Evolutionary conservation across 2,797 vertebrate genomes (phyloP), one percentile per base, ranked within the genome.

Genomic region (Manis crassicaudata): DNA sequence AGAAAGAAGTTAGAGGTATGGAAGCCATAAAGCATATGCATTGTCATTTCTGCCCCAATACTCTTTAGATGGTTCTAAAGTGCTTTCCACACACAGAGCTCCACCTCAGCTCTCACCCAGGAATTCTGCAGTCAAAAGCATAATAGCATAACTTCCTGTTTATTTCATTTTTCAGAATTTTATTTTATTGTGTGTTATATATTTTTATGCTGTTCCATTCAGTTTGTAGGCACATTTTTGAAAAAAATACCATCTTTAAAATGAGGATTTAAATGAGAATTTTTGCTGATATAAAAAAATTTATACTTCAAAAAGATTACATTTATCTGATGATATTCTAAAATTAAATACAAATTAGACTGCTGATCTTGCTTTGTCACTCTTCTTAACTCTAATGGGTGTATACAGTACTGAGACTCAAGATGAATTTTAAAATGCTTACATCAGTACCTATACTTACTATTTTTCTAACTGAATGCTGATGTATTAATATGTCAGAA

Each of bases 311-410:
- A 83, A 88, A 68, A 76, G 50, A 81, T 27, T 82, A 17, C 32
- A 40, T 75, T 40, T 56, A 70, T 76, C n/a, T 88, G 46, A 75
- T 96, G 46, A 54, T 62, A 85, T 56, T 72, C 54, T 68, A 50
- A 72, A 94, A 58, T 88, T 54, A 83, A 92, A 79, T 77, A 88
- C 9, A 82, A 72, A 77, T 85, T 80, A 92, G 27, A 63, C 7
- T 29, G 62, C 40, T 70, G 40, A 9, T 40, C 46, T 82, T 56
- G 76, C 20, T 50, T 37, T 88, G 35, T 5, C 40, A 83, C 43
- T 93, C 75, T 54, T 79, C 23, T 68, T 68, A 62, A 37, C 40
- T 90, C 65, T 86, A 2, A 18, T 65, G 35, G 75, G 17, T 92
- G 20, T 14, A 32, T 92, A 84, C 20, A 11, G 40, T 46, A 46